Conservation (phyloP, 1,140 invertebrate genomes). For the Bombus waltoni region DNA sequence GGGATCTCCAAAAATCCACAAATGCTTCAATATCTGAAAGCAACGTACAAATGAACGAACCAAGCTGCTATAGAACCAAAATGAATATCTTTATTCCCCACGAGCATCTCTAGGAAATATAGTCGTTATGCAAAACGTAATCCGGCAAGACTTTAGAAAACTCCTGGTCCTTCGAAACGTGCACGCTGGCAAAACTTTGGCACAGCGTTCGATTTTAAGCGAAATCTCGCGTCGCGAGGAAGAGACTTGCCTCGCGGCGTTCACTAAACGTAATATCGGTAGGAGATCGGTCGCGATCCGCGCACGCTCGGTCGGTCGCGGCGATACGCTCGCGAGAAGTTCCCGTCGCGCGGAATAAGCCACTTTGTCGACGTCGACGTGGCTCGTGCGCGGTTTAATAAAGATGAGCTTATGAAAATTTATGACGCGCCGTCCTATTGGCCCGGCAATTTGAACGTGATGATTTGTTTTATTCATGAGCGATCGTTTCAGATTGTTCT, state of each 20-base stretch:
- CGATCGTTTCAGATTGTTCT: slow-evolving; percentile 35
- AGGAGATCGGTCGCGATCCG: not conserved
- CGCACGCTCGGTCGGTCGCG: not conserved
- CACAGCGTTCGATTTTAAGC: not conserved
- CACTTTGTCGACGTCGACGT: slow-evolving; percentile 37
- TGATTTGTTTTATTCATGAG: slow-evolving; percentile 57
- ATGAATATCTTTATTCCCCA: not conserved
- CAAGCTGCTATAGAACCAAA: not conserved
- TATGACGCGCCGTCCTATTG: slow-evolving; percentile 40
- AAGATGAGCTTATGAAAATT: slow-evolving; percentile 59
- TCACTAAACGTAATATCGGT: slow-evolving; percentile 17
- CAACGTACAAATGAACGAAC: not conserved
- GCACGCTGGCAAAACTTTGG: not conserved
- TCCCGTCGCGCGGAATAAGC: slow-evolving; percentile 34
- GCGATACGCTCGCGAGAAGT: slow-evolving; percentile 8
- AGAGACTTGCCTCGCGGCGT: not conserved
- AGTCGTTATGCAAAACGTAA: slow-evolving; percentile 3
- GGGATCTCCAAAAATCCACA: too few species aligned
- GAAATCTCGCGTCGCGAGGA: not conserved
- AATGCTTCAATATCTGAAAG: not conserved
- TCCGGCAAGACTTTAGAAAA: not conserved
- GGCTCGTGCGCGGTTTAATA: slow-evolving; percentile 49
- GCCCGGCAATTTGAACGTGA: slow-evolving; percentile 46
- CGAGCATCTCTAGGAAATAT: not conserved
- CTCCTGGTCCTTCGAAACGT: not conserved